These are phyloP conservation scores for Pelecanus crispus DNA, from an alignment of 2,113 vertebrate species.

Conservation along the genomic window DNA sequence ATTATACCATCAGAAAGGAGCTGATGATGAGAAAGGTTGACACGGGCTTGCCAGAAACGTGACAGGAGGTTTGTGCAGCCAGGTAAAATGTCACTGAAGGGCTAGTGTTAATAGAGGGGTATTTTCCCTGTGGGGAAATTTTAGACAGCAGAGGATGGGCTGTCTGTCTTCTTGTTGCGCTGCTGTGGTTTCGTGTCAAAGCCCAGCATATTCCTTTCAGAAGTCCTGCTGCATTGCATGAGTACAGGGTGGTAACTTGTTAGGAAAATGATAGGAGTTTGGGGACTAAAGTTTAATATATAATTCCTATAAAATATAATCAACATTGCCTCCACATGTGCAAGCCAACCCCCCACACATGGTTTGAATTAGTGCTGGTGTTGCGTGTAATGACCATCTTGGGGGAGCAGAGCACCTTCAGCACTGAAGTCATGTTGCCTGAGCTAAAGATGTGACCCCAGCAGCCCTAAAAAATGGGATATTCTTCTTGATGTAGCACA, in stretches of 20 bases:
- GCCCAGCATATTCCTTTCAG: neutral
- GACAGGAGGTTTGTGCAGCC: neutral
- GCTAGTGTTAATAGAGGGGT: neutral
- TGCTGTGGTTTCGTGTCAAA: neutral
- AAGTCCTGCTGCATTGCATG: neutral
- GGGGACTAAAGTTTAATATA: neutral
- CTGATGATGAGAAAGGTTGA: conserved; percentile 3
- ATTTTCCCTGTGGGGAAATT: neutral
- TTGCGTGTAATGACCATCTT: neutral
- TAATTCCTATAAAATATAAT: neutral
- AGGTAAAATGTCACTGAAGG: conserved; percentile 13
- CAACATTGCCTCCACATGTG: neutral
- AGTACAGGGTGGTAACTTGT: neutral
- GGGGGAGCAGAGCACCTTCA: neutral
- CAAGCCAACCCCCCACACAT: neutral
- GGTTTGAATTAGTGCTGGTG: neutral
- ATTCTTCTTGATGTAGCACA: neutral
- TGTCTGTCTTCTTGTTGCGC: neutral
- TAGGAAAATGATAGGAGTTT: neutral
- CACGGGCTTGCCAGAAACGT: conserved; percentile 1
- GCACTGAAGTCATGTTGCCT: neutral
- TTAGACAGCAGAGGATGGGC: neutral
- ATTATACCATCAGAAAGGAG: neutral
- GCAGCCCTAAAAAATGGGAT: neutral
- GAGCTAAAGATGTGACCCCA: neutral